Conservation (phyloP, 2,888 invertebrate genomes). For the Platynereis dumerilii region DNA sequence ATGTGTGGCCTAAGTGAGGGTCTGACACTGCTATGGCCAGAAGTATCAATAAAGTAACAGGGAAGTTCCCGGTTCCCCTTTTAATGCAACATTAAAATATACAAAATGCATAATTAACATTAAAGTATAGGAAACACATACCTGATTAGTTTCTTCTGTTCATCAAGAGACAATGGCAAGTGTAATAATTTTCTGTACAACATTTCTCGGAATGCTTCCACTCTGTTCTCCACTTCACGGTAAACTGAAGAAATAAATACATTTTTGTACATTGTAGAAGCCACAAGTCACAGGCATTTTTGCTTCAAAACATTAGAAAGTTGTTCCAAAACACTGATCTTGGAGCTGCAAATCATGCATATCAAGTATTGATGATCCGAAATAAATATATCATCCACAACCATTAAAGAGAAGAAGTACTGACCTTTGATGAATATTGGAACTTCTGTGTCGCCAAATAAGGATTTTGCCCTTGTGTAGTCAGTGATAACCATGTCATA, state of each 20-base stretch:
- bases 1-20: too few relatives aligned
- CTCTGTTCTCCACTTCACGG: conserved; percentile 88
- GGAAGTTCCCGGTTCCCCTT: too few relatives aligned
- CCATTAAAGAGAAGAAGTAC: too few relatives aligned
- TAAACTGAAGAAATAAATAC: conserved; percentile 70
- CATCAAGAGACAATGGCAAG: conserved; percentile 90
- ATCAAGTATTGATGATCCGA: too few relatives aligned
- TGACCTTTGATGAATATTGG: conserved; percentile 64
- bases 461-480: conserved; percentile 91
- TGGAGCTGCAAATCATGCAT: too few relatives aligned
- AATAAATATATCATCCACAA: too few relatives aligned
- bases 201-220: conserved; percentile 80
- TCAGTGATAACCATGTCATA: conserved; percentile 98
- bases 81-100: neutral
- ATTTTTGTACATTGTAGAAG: too few relatives aligned
- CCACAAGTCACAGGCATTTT: too few relatives aligned
- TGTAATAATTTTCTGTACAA: conserved; percentile 83
- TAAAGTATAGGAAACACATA: conserved; percentile 40
- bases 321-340: too few relatives aligned
- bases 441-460: conserved; percentile 93
- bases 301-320: too few relatives aligned
- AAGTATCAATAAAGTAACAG: too few relatives aligned
- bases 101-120: neutral
- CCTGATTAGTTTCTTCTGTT: conserved; percentile 93
- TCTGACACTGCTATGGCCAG: too few relatives aligned